Conservation (phyloP, 2,888 invertebrate genomes). For the Cephus pulcher region DNA sequence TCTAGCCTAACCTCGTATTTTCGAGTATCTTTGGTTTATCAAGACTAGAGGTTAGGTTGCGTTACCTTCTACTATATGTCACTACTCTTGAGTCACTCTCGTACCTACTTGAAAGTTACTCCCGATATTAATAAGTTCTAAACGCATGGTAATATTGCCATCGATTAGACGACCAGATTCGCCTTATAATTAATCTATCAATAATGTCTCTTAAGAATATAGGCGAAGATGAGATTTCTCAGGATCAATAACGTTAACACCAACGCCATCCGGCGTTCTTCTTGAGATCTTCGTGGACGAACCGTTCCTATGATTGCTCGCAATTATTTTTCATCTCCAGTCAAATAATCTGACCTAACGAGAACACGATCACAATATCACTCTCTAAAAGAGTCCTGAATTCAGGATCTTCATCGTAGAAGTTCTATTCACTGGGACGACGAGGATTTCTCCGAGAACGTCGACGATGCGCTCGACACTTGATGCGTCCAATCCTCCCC, state of each 20-base stretch:
- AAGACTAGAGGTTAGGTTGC: neutral
- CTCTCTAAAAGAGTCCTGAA: neutral
- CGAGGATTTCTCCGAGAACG: slow-evolving; percentile 48
- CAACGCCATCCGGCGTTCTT: neutral
- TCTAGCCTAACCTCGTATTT: neutral
- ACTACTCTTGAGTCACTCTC: neutral
- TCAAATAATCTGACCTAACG: neutral
- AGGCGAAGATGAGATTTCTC: neutral
- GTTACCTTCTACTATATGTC: too few relatives aligned
- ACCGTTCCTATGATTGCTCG: too few relatives aligned
- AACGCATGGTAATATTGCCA: neutral
- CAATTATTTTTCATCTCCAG: neutral
- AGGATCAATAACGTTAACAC: neutral
- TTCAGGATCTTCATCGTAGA: neutral
- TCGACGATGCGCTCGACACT: slow-evolving; percentile 42
- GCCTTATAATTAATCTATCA: neutral
- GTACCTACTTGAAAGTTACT: neutral
- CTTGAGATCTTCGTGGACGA: too few relatives aligned
- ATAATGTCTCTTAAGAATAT: neutral
- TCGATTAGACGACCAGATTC: neutral
- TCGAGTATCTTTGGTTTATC: neutral
- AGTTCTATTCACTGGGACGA: slow-evolving; percentile 25
- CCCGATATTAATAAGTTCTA: neutral
- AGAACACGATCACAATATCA: neutral
- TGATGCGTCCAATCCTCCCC: slow-evolving; percentile 36